A percentile compares a stretch with the other conserved stretches of the same genome.
These are phyloP conservation scores for Henricia sp. DNA, from an alignment of 53 echinoderm and acorn worm genomes.

Conservation along the genomic window DNA sequence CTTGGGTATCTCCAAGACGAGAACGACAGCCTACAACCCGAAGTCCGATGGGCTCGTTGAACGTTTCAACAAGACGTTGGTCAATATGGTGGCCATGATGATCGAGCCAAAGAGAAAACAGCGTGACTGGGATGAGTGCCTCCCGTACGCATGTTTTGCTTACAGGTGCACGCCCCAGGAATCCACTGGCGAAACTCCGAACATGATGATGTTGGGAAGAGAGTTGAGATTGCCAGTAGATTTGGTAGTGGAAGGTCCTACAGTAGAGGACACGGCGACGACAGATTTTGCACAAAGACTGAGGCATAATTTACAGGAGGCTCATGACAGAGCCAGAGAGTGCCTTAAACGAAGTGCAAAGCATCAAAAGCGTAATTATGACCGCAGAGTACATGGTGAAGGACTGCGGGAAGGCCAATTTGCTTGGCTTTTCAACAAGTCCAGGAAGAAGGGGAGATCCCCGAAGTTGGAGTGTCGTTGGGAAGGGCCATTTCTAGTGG, in stretches of 20 bases:
- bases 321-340: slow-evolving; percentile 13
- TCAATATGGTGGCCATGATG: slow-evolving; percentile 47
- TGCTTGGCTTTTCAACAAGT: slow-evolving; percentile 13
- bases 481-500: neutral
- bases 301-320: neutral
- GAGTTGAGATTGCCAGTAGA: slow-evolving; percentile 3
- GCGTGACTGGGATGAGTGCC: slow-evolving; percentile 56
- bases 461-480: slow-evolving; percentile 50
- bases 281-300: slow-evolving; percentile 25
- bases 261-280: neutral
- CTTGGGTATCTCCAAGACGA: too few species aligned
- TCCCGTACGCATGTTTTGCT: slow-evolving; percentile 61
- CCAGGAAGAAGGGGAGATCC: slow-evolving; percentile 30
- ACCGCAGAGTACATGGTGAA: neutral
- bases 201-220: too few species aligned
- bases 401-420: neutral
- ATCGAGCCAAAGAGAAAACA: too few species aligned
- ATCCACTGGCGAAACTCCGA: too few species aligned
- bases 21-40: too few species aligned
- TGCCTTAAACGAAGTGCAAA: slow-evolving; percentile 8
- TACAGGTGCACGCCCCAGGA: slow-evolving; percentile 65
- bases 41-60: too few species aligned
- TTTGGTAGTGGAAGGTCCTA: neutral
- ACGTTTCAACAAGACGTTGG: too few species aligned
- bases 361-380: slow-evolving; percentile 21